phyloP scores from a whole-genome alignment of 2,797 vertebrate species.

The Poeciliopsis infans region DNA sequence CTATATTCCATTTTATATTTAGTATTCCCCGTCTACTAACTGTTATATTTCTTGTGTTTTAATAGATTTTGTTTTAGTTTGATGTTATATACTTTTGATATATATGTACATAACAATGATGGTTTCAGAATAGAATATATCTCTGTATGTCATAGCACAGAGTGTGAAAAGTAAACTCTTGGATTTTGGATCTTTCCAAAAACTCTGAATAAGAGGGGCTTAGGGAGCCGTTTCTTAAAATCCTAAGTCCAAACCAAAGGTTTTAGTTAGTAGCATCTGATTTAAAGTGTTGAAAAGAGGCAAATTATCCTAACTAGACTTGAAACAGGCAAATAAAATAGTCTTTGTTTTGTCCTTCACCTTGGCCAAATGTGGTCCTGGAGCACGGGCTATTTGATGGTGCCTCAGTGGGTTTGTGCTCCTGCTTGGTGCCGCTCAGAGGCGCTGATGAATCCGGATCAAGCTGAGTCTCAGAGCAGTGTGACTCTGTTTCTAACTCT shows the following conservation, averaged over 20 bases:
- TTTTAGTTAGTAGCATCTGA: neutral
- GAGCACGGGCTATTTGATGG: slow-evolving; percentile 82
- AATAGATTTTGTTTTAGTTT: neutral
- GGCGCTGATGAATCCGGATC: slow-evolving; percentile 79
- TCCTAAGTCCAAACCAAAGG: neutral
- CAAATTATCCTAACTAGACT: neutral
- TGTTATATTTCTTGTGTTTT: neutral
- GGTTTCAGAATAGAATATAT: too few relatives aligned
- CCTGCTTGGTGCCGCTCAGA: slow-evolving; percentile 81
- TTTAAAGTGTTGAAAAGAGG: neutral
- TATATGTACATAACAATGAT: too few relatives aligned
- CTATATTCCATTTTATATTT: neutral
- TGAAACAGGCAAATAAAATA: neutral
- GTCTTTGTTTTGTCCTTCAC: slow-evolving; percentile 69
- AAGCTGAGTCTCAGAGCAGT: slow-evolving; percentile 77
- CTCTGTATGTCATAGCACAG: neutral
- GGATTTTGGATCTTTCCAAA: neutral
- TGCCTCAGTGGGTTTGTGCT: slow-evolving; percentile 78
- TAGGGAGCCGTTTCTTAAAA: neutral
- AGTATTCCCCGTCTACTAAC: neutral
- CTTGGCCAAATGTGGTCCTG: slow-evolving; percentile 87
- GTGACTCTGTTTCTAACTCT: slow-evolving; percentile 79
- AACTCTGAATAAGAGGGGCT: neutral
- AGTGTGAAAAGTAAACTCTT: neutral
- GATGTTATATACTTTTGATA: neutral